These are phyloP conservation scores for Phengaris alcon DNA, from an alignment of 2,888 invertebrate genomes.

Conservation along the genomic window DNA sequence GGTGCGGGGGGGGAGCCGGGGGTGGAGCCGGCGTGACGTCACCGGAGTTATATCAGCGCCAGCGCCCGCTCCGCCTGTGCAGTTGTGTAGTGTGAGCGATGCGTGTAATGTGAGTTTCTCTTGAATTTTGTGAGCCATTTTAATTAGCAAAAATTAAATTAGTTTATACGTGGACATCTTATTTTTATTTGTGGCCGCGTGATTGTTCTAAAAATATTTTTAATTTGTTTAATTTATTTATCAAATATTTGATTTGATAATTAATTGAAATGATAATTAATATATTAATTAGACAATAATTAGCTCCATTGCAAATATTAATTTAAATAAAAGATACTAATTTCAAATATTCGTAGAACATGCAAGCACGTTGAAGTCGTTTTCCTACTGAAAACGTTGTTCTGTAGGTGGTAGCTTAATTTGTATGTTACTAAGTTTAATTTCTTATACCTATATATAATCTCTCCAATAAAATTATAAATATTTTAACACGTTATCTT, in stretches of 20 bases:
- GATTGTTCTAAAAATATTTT: neutral
- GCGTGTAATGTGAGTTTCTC: conserved; percentile 11
- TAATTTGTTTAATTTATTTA: neutral
- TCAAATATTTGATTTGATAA: neutral
- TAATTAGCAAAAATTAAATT: neutral
- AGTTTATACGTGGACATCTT: neutral
- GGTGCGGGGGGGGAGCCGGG: neutral
- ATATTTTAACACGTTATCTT: no score
- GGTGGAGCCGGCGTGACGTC: conserved; percentile 6
- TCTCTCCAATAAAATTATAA: no score
- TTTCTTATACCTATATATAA: no score
- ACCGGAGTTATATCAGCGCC: conserved; percentile 5
- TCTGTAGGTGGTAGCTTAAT: no score
- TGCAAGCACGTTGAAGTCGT: conserved; percentile 1
- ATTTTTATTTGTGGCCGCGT: neutral
- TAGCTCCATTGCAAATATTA: neutral
- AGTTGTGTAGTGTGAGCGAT: conserved; percentile 17
- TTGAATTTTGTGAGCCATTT: neutral
- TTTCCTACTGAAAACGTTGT: neutral
- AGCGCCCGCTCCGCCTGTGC: neutral
- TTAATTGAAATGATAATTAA: no score
- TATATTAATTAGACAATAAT: neutral
- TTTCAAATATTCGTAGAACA: neutral
- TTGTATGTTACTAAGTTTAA: no score
- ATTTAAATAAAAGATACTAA: neutral